Evolutionary conservation across 2,888 invertebrate genomes (phyloP), one percentile per base, ranked within the genome.

Genomic region (Zaprionus obscuricornis): DNA sequence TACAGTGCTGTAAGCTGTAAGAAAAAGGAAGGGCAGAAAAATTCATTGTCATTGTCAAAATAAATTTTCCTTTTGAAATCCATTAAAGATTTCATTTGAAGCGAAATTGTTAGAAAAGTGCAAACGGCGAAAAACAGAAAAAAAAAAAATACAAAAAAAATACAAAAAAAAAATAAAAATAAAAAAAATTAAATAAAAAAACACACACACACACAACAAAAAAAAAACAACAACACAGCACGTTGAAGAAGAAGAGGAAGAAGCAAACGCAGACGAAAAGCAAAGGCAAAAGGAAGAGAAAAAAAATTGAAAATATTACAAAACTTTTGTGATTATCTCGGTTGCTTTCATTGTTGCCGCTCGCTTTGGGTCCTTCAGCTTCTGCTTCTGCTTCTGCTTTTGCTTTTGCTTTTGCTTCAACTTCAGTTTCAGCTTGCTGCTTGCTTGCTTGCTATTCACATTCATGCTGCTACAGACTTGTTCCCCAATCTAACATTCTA

Each of bases 11-110:
- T n/a, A n/a, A n/a, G n/a, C n/a, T n/a, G n/a, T n/a, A n/a, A n/a
- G n/a, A n/a, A n/a, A n/a, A n/a, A n/a, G n/a, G 52, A 42, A 46
- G 36, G 31, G 40, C 50, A 45, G 43, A 58, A 66, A 76, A 66
- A 76, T 72, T 73, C 74, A 74, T 73, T 76, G 74, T 76, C 74
- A 76, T 76, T 73, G 74, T 68, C 74, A 76, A 76, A 76, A 73
- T 76, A 76, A 76, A 74, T 76, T 76, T 75, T 74, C 66, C 60
- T 76, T 74, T 74, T 66, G 73, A 76, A 73, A 73, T 73, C 76
- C 73, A 73, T 73, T 73, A 76, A 72, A 75, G 73, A 57, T 72
- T 67, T 74, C 75, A 72, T 74, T 72, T 57, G 66, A 59, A 55
- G 74, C 58, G 70, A 74, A 70, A 74, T 66, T 74, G 66, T 74